Percentiles rank a stretch among this genome's conserved stretches.
Conservation (phyloP, 92 coral and sea anemone species). For the Phenganax marumi region DNA sequence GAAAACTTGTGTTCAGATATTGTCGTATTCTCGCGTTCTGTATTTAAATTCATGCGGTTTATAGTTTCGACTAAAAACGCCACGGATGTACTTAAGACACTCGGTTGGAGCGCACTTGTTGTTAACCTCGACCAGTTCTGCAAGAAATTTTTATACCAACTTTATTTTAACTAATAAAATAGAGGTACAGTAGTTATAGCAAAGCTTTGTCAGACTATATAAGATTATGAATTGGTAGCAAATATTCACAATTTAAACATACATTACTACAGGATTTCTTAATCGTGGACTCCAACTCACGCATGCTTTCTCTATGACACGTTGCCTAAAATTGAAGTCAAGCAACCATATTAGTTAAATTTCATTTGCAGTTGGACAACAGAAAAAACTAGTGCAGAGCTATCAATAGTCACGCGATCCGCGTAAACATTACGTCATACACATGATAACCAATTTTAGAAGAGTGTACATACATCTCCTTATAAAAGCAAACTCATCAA, state of each 20-base stretch:
- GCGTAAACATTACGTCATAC: too few relatives aligned
- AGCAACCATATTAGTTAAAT: not conserved
- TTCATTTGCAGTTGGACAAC: not conserved
- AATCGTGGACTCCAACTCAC: constrained; percentile 28
- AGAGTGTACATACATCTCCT: too few relatives aligned
- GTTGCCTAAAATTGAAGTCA: constrained; percentile 14
- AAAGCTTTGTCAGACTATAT: not conserved
- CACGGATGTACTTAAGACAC: constrained; percentile 81
- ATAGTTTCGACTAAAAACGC: constrained; percentile 77
- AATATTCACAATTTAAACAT: not conserved
- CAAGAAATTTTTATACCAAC: constrained; percentile 1
- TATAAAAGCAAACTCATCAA: too few relatives aligned
- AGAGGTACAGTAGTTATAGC: not conserved
- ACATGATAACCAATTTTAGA: too few relatives aligned
- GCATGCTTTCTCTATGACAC: constrained; percentile 6
- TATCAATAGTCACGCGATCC: too few relatives aligned
- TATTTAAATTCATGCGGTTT: constrained; percentile 60
- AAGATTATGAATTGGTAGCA: not conserved
- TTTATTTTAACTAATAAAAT: not conserved
- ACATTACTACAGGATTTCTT: constrained; percentile 24
- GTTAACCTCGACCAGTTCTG: constrained; percentile 85
- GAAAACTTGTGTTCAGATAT: constrained; percentile 73
- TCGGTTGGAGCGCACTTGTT: constrained; percentile 79
- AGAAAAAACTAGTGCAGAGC: not conserved
- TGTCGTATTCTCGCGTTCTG: constrained; percentile 44